Base-by-base conservation (phyloP, 2,888 invertebrate genomes). In the Phorcus lineatus region DNA sequence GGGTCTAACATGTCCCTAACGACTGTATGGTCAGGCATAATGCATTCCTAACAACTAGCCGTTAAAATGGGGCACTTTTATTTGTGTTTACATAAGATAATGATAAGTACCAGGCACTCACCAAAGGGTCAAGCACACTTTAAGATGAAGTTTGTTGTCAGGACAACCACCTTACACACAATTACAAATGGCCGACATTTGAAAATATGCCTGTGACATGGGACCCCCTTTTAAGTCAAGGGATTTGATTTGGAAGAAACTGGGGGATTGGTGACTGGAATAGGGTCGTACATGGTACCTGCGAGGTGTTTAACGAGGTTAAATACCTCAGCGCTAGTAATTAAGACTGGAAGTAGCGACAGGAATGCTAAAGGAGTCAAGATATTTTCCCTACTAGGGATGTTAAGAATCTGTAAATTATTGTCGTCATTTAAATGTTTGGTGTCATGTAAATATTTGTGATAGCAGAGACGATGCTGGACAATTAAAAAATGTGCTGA, bases 401-500 rank as follows among this genome's bases (percentile, higher is more conserved):
- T 70, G 70, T 70, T 36, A 70, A 70, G 70, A 70, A 70, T 70
- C 36, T 19, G n/a, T 19, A 28, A 70, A 70, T 31, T 70, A 70
- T 36, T 17, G 70, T 31, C 36, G 70, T 70, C 47, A 13, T 47
- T 47, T 13, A 9, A 47, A 47, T 11, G 13, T 47, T 47, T 47
- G 1, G 47, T 47, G 47, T 47, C 47, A 47, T 47, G 47, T 47
- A 47, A 47, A 47, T 47, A 47, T 47, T 47, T 47, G 47, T 13
- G 1, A 47, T 4, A 47, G 47, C 47, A 6, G 13, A 47, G 47
- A 36, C 7, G 36, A 47, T 47, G 47, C 47, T 47, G 47, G 47
- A 13, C 47, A 11, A 47, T 47, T 9, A 11, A 47, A 1, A 47
- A 47, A 47, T 47, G 47, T 47, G 47, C 47, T 47, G 47, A 47